A percentile compares a stretch with the other conserved stretches of the same genome.
Evolutionary conservation across 2,113 vertebrate species (phyloP).

Genomic region (Cyprinodon tularosa): DNA sequence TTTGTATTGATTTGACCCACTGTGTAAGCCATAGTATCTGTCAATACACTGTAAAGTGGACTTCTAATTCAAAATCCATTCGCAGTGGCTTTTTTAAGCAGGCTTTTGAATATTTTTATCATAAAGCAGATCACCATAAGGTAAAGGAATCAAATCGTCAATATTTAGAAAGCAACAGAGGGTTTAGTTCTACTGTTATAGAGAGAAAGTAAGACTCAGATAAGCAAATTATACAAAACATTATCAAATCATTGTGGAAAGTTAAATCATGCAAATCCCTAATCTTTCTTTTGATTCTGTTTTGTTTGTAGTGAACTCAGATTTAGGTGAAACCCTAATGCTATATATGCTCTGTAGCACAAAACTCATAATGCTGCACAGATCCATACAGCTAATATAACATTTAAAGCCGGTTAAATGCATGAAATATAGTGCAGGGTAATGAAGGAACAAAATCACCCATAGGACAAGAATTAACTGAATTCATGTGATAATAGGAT

Average conservation of each 20-base stretch:
- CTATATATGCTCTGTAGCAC: background rate
- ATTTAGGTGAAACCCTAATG: no score
- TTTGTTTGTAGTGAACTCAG: no score
- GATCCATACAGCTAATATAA: background rate
- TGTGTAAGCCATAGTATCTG: background rate
- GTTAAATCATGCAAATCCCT: no score
- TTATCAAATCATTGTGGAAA: no score
- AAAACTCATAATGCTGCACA: background rate
- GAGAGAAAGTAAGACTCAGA: no score
- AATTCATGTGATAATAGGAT: background rate
- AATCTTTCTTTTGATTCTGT: no score
- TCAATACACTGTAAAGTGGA: constrained; percentile 9
- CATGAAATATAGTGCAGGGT: background rate
- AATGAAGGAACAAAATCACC: background rate
- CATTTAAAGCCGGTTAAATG: background rate
- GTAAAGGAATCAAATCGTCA: constrained; percentile 38
- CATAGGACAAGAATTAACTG: background rate
- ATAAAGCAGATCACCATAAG: constrained; percentile 9
- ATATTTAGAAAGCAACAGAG: constrained; percentile 22
- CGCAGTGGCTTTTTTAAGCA: constrained; percentile 2
- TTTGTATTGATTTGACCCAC: constrained; percentile 9
- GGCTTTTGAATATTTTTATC: constrained; percentile 16
- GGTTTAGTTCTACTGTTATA: no score
- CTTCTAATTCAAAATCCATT: background rate
- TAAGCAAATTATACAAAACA: no score